Conservation (phyloP, 2,113 vertebrate genomes). For the Leucoraja erinaceus region DNA sequence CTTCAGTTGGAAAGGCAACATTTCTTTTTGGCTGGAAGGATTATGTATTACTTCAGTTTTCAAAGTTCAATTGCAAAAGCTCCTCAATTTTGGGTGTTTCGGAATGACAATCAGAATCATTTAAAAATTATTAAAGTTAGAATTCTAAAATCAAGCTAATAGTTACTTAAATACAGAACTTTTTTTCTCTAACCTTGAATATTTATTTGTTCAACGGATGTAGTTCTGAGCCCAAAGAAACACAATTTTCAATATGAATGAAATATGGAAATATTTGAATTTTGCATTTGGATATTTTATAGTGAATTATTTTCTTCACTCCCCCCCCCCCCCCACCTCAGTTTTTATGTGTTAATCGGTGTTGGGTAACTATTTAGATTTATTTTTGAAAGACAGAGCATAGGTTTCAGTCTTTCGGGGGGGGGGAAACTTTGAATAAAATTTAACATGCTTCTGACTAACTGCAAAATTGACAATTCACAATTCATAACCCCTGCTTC, state of each 20-base stretch:
- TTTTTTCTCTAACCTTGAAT: background rate
- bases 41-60: background rate
- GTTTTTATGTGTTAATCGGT: background rate
- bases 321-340: too few species aligned
- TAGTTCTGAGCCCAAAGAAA: background rate
- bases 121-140: too few species aligned
- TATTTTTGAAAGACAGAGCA: background rate
- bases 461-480: background rate
- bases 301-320: background rate
- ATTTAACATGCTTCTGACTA: background rate
- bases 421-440: background rate
- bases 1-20: background rate
- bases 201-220: background rate
- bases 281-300: background rate
- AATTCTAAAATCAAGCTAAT: too few species aligned
- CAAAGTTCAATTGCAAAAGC: background rate
- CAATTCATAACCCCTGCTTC: background rate
- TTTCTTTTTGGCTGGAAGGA: background rate
- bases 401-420: background rate
- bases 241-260: background rate
- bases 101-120: too few species aligned
- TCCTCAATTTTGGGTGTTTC: too few species aligned
- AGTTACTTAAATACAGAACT: too few species aligned
- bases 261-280: background rate
- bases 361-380: background rate